These are phyloP conservation scores for Sprattus sprattus DNA, from an alignment of 2,113 vertebrate species.

Conservation along the genomic window DNA sequence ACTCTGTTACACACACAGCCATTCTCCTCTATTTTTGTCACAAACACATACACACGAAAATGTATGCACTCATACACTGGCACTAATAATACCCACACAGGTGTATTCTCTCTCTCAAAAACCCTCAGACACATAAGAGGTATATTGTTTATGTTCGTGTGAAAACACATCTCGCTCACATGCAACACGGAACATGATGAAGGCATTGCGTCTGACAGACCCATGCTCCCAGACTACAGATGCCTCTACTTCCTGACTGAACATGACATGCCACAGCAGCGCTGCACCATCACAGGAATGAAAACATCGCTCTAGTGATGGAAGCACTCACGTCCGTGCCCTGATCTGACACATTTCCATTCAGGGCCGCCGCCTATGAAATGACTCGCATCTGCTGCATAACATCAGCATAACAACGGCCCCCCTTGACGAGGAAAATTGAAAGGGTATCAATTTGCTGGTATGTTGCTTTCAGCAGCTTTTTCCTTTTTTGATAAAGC, in stretches of 20 bases:
- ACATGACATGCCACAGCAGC: background rate
- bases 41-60: background rate
- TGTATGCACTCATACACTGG: slow-evolving; percentile 36
- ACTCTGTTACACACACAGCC: background rate
- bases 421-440: background rate
- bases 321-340: background rate
- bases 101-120: background rate
- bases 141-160: background rate
- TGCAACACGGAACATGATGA: background rate
- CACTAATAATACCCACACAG: too few relatives aligned
- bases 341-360: slow-evolving; percentile 25
- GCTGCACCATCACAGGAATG: background rate
- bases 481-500: background rate
- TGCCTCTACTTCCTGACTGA: background rate
- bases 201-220: background rate
- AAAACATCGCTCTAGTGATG: background rate
- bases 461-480: background rate
- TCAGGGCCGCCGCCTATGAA: slow-evolving; percentile 33
- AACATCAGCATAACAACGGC: slow-evolving; percentile 44
- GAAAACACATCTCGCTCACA: background rate
- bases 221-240: background rate
- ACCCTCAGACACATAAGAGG: background rate
- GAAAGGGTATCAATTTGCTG: background rate
- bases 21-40: background rate
- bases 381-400: slow-evolving; percentile 48